Base-by-base conservation (phyloP, 2,888 invertebrate genomes). In the Lochmaea crataegi region DNA sequence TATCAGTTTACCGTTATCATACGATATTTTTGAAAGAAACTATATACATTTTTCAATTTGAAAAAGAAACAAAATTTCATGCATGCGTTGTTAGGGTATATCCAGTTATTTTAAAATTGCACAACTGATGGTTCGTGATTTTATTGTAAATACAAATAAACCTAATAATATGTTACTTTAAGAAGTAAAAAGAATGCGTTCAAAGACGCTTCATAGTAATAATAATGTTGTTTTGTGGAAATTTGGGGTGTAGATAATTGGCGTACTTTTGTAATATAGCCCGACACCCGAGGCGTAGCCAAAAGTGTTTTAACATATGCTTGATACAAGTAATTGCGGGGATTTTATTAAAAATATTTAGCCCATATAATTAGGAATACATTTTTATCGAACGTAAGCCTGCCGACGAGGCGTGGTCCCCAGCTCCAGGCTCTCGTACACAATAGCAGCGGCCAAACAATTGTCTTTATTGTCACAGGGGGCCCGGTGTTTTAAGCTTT, bases 381-480 rank as follows among this genome's bases (percentile, higher is more conserved):
- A 65, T 81, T 82, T 80, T 82, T 81, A 81, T 82, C 77, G 80
- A 72, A 76, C 75, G 78, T 76, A 77, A 79, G 80, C 79, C 80
- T 79, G 81, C 78, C 78, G 78, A 72, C 76, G 71, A 80, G 82
- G 82, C 81, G 83, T 81, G 79, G 72, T 69, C 73, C 68, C 66
- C 68, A 75, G 78, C 79, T 77, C 76, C 76, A 67, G 76, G 79
- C 82, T 81, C 83, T 65, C 78, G 77, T 79, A 83, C 80, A 85
- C 85, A 85, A 85, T 84, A 80, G 84, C 72, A 71, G 73, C 80
- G 79, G 76, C 81, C 77, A 81, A 82, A 80, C 83, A 80, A 84
- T 84, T 83, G 83, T 84, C 84, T 81, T 83, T 83, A 82, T 84
- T 84, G 84, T 83, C 83, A 79, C 82, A 79, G 77, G 69, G 68